phyloP scores from a whole-genome alignment of 2,113 vertebrate species.

The Tiliqua scincoides region DNA sequence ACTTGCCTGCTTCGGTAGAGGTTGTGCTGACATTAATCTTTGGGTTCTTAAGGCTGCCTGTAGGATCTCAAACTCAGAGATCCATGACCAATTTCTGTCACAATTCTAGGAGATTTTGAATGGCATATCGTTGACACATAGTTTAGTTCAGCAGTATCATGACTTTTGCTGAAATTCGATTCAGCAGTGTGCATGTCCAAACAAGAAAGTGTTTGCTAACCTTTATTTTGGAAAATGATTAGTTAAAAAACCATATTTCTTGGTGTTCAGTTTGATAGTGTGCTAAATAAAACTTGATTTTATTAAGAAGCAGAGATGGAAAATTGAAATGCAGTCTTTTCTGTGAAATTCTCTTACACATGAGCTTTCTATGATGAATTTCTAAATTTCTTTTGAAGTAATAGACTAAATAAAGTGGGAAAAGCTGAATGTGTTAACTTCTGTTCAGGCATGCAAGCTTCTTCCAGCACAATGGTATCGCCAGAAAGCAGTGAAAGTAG shows the following conservation, averaged over 20 bases:
- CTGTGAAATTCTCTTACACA: neutral
- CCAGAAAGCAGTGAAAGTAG: conserved; percentile 62
- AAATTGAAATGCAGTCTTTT: neutral
- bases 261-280: neutral
- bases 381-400: neutral
- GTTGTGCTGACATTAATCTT: neutral
- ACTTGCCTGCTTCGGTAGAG: neutral
- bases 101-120: neutral
- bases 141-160: neutral
- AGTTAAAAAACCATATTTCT: neutral
- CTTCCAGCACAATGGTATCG: conserved; percentile 80
- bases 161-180: neutral
- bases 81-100: neutral
- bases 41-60: no score
- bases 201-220: neutral
- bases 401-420: neutral
- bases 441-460: conserved; percentile 87
- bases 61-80: neutral
- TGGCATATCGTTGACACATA: neutral
- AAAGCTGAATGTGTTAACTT: conserved; percentile 20
- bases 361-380: neutral
- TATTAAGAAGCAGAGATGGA: neutral
- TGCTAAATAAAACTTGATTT: neutral
- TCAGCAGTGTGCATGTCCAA: neutral
- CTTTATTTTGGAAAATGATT: neutral